A percentile compares a stretch with the other conserved stretches of the same genome.
Conservation (phyloP, 1,140 invertebrate species). For the Drosophila equinoxialis region DNA sequence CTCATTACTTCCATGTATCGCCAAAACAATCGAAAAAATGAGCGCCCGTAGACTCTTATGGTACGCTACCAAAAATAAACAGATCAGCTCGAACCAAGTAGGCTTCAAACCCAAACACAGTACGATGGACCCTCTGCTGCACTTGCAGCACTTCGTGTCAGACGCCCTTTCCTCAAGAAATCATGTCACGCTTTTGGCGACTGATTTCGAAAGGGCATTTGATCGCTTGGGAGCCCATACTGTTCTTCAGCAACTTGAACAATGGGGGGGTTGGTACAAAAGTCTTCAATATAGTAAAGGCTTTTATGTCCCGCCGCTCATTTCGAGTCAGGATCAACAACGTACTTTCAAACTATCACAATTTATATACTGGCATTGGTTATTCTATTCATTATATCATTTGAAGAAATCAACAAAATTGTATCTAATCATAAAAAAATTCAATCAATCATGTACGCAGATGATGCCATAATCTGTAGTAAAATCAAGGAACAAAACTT, state of each 20-base stretch:
- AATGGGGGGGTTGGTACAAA: slow-evolving; percentile 9
- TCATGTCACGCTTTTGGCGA: slow-evolving; percentile 29
- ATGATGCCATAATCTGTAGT: slow-evolving; percentile 21
- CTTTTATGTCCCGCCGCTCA: slow-evolving; percentile 11
- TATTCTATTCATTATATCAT: slow-evolving; percentile 13
- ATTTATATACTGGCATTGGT: not conserved
- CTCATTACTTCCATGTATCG: slow-evolving; percentile 22
- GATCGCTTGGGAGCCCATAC: slow-evolving; percentile 30
- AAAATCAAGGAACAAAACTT: slow-evolving; percentile 1
- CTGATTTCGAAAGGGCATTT: slow-evolving; percentile 37
- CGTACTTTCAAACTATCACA: slow-evolving; percentile 5
- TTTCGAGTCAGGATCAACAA: slow-evolving; percentile 18
- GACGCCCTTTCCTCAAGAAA: slow-evolving; percentile 26
- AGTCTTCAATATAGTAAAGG: not conserved
- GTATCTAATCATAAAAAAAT: slow-evolving; percentile 16
- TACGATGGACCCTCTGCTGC: slow-evolving; percentile 32
- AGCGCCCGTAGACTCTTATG: slow-evolving; percentile 3
- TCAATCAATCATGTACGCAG: slow-evolving; percentile 20
- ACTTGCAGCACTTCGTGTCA: slow-evolving; percentile 31
- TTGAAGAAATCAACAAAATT: slow-evolving; percentile 22
- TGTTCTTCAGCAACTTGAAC: slow-evolving; percentile 25
- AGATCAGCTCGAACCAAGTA: not conserved
- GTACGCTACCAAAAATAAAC: slow-evolving; percentile 5
- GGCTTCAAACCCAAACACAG: not conserved
- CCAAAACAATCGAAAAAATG: slow-evolving; percentile 17